Evolutionary conservation across 1,140 invertebrate species (phyloP).

Genomic region (Chionoecetes opilio): DNA sequence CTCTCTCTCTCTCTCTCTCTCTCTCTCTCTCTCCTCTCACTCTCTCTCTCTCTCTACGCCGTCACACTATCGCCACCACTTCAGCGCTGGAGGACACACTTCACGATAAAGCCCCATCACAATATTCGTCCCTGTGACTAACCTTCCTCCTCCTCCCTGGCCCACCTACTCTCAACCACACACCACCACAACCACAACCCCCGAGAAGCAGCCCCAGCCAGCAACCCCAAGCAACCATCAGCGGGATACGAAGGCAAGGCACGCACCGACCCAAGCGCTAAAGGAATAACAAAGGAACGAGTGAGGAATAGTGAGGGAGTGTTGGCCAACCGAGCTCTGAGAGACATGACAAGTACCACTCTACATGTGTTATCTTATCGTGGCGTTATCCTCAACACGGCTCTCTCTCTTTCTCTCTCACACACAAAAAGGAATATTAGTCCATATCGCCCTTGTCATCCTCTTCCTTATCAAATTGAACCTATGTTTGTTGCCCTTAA

Average conservation of each 20-base stretch:
- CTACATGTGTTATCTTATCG: slow-evolving; percentile 56
- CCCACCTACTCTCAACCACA: no score
- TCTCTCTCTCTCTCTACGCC: not conserved
- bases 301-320: no score
- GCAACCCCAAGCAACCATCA: no score
- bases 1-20: not conserved
- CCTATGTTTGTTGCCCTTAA: no score
- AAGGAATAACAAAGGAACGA: not conserved
- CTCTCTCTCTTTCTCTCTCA: slow-evolving; percentile 24
- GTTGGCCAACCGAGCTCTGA: not conserved
- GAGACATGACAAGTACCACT: slow-evolving; percentile 46
- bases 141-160: not conserved
- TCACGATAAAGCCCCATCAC: slow-evolving; percentile 55
- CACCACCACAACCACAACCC: no score
- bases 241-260: no score
- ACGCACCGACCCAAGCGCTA: no score
- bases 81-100: slow-evolving; percentile 50
- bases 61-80: slow-evolving; percentile 46
- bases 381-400: slow-evolving; percentile 21
- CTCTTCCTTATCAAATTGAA: no score
- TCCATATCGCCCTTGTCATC: no score
- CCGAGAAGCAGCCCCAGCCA: no score
- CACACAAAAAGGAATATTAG: no score
- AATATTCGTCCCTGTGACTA: slow-evolving; percentile 10
- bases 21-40: no score